A percentile compares a stretch with the other conserved stretches of the same genome.
phyloP scores from a whole-genome alignment of 2,888 invertebrate genomes.

The Andrena bicolor region DNA sequence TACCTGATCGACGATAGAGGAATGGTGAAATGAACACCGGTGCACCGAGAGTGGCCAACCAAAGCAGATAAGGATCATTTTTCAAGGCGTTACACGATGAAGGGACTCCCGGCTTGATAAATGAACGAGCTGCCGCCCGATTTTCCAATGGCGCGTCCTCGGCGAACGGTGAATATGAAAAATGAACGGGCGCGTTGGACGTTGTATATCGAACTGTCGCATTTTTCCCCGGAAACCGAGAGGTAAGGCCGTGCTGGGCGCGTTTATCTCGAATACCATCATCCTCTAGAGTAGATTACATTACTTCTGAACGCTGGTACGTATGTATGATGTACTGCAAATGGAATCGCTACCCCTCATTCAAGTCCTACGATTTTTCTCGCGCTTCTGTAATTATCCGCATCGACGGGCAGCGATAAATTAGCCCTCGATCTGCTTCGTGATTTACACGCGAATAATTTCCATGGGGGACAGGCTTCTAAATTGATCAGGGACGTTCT shows the following conservation, averaged over 20 bases:
- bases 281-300: conserved; percentile 46
- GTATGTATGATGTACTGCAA: conserved; percentile 53
- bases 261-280: conserved; percentile 53
- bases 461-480: neutral
- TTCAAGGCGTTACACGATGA: conserved; percentile 66
- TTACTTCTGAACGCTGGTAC: conserved; percentile 23
- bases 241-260: conserved; percentile 51
- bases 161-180: conserved; percentile 44
- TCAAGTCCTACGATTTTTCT: neutral
- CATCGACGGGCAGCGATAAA: conserved; percentile 17
- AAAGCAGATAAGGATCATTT: conserved; percentile 72
- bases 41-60: conserved; percentile 52
- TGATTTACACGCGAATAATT: conserved; percentile 19
- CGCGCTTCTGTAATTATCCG: conserved; percentile 18
- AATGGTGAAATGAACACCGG: conserved; percentile 74
- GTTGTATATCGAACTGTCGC: conserved; percentile 20
- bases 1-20: conserved; percentile 73
- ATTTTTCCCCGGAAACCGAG: conserved; percentile 52
- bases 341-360: conserved; percentile 49
- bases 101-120: conserved; percentile 60
- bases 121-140: conserved; percentile 58
- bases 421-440: conserved; percentile 2
- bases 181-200: conserved; percentile 37
- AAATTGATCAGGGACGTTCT: neutral
- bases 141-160: conserved; percentile 63